Conservation (phyloP, 2,113 vertebrate species). For the Tretioscincus oriximinensis region DNA sequence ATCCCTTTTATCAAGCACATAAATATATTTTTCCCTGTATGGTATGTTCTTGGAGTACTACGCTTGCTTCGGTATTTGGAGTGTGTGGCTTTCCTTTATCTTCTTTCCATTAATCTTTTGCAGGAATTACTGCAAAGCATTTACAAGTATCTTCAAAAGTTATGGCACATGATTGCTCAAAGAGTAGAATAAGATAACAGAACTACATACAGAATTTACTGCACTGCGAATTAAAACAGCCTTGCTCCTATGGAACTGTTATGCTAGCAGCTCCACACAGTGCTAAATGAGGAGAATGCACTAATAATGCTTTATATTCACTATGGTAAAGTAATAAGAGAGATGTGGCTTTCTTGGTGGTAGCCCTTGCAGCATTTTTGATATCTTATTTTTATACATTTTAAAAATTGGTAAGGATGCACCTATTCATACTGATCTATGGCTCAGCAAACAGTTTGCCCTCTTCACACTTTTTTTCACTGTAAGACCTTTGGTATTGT, state of each 20-base stretch:
- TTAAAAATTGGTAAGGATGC: too few relatives aligned
- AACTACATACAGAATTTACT: background rate
- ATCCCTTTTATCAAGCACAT: background rate
- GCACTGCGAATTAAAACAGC: background rate
- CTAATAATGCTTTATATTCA: background rate
- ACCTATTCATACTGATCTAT: too few relatives aligned
- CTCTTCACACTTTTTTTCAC: too few relatives aligned
- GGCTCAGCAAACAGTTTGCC: too few relatives aligned
- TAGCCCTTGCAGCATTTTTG: too few relatives aligned
- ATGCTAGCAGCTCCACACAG: background rate
- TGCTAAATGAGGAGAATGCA: background rate
- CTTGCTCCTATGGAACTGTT: background rate
- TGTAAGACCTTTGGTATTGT: too few relatives aligned
- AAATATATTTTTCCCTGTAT: background rate
- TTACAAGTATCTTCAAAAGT: background rate
- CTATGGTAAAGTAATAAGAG: background rate
- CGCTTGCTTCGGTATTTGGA: background rate
- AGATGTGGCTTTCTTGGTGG: too few relatives aligned
- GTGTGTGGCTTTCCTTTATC: conserved; percentile 4
- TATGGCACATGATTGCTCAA: background rate
- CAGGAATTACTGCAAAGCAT: background rate
- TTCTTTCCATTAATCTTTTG: background rate
- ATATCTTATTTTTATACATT: too few relatives aligned
- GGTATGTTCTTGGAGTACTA: background rate
- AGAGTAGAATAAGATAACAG: background rate